Base-by-base conservation (phyloP, 2,797 vertebrate species). In the Platyrinchus mystaceus region DNA sequence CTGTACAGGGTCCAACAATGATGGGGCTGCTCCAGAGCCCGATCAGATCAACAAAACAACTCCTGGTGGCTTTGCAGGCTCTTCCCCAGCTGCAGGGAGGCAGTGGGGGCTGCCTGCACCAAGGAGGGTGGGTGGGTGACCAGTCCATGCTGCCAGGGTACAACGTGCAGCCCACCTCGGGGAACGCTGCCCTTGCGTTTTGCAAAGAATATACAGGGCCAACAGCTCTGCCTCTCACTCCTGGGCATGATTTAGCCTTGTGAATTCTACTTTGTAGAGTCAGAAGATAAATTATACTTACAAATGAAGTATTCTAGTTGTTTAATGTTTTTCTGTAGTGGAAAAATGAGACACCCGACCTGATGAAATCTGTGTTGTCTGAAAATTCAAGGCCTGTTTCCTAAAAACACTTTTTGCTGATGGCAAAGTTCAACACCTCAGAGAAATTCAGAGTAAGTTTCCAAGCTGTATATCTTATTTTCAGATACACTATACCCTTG, bases 351-450 rank as follows among this genome's bases (percentile, higher is more conserved):
- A 96, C 91, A 94, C 87, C 10, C 41, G 91, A 89, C 69, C 82
- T 94, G 86, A 96, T 95, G 93, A 97, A 97, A 97, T 97, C 95
- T 94, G 94, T 3, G 43, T 94, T 97, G 97, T 96, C 95, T 97
- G 95, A 97, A 97, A 95, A 96, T 95, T 96, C 89, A 93, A 67
- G 94, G 92, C 90, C 94, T 91, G 84, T 97, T 96, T 97, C 94
- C 96, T 97, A 96, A 97, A 98, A 97, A 92, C 93, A 94, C 87
- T 84, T 96, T 94, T 98, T 98, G 97, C 96, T 98, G 97, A 98
- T 97, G 97, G 97, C 94, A 97, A 97, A 98, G 97, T 98, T 97
- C 96, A 97, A 97, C 96, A 97, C 96, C 95, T 98, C 83, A 94
- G 94, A 97, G 94, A 96, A 97, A 96, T 94, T 96, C 91, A 94